Conservation (phyloP, 1,140 invertebrate species). For the Maconellicoccus hirsutus region DNA sequence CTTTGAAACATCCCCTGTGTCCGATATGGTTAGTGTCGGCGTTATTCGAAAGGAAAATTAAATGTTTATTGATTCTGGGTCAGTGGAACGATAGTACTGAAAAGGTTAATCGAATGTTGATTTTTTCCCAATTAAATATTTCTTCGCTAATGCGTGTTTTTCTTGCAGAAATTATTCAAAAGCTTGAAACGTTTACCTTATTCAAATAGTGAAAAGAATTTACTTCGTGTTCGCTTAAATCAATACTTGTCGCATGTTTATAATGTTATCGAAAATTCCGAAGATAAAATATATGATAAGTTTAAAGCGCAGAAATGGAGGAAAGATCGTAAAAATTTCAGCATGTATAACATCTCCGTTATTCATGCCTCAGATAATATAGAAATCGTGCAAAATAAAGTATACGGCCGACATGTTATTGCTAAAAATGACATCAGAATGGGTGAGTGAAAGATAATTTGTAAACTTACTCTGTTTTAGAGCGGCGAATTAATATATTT, state of each 20-base stretch:
- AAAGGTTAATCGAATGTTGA: background rate
- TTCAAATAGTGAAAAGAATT: background rate
- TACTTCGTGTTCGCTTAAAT: background rate
- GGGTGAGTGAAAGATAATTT: background rate
- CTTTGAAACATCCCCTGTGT: conserved; percentile 28
- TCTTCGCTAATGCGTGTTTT: background rate
- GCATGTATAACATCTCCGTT: background rate
- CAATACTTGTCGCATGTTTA: background rate
- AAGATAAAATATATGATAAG: background rate
- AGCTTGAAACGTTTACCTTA: background rate
- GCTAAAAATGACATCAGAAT: background rate
- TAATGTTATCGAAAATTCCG: background rate
- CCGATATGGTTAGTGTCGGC: conserved; percentile 29
- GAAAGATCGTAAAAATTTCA: background rate
- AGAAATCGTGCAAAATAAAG: background rate
- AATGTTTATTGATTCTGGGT: conserved; percentile 25
- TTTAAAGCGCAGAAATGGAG: background rate
- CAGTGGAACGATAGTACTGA: background rate
- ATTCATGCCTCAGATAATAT: background rate
- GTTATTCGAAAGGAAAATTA: conserved; percentile 31
- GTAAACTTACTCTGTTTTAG: too few relatives aligned
- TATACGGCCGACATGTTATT: background rate
- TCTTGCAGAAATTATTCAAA: background rate
- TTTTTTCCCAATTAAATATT: background rate
- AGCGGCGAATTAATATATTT: background rate